phyloP scores from a whole-genome alignment of 2,113 vertebrate genomes.

The Notiomystis cincta region DNA sequence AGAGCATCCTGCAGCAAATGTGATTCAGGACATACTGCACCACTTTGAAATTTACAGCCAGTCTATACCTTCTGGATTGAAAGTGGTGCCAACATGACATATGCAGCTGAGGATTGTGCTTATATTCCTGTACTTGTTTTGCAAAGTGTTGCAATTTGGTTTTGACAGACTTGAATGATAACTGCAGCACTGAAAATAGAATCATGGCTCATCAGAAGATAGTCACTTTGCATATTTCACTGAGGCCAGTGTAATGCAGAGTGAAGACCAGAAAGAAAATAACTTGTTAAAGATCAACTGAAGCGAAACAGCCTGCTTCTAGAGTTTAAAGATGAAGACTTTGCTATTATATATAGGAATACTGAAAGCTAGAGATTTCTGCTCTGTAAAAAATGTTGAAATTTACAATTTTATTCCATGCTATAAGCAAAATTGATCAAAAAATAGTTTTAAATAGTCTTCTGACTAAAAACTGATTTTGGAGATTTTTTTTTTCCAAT shows the following conservation, averaged over 20 bases:
- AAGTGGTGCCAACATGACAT: slow-evolving; percentile 39
- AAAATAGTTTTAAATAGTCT: background rate
- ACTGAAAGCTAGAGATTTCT: background rate
- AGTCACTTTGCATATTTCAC: slow-evolving; percentile 26
- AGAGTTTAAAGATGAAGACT: background rate
- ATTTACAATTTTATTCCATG: background rate
- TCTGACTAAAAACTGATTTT: background rate
- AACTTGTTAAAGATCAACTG: background rate
- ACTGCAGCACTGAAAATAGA: slow-evolving; percentile 41
- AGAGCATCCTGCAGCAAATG: background rate
- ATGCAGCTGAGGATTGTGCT: slow-evolving; percentile 19
- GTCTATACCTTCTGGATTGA: slow-evolving; percentile 39
- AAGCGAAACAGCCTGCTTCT: background rate
- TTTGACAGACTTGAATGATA: slow-evolving; percentile 58
- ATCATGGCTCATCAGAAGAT: slow-evolving; percentile 22
- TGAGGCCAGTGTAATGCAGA: background rate
- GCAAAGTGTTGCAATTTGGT: slow-evolving; percentile 48
- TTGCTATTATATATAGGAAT: background rate
- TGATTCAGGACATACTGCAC: background rate
- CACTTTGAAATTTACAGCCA: slow-evolving; percentile 16
- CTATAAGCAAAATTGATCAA: background rate
- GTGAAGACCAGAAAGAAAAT: slow-evolving; percentile 9
- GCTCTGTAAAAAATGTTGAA: background rate
- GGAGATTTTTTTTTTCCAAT: background rate
- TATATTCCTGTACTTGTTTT: slow-evolving; percentile 46